Evolutionary conservation across 64 coral and sea anemone species (phyloP), one percentile per base, ranked within the genome.

Genomic region (Dendronephthya gigantea): DNA sequence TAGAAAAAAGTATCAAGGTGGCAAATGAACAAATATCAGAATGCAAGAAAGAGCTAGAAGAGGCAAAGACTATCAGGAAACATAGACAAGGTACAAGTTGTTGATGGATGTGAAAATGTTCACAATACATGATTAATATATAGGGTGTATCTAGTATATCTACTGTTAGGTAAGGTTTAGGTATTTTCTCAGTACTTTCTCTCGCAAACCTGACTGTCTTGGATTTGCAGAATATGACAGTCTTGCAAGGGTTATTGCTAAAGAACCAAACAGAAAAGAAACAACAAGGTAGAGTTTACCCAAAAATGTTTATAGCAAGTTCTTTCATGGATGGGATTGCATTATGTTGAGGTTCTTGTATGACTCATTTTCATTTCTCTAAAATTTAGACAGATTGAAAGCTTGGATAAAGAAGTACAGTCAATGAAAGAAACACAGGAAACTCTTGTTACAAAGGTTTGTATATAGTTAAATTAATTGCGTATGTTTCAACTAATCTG

Each of bases 1-100:
- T 33, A 79, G 72, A 33, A 36, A 33, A 79, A 9, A 79, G 72
- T 79, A 79, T 79, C 34, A 34, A 79, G 72, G 37, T 12, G 37
- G 72, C 72, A 39, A 79, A 79, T 79, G 72, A 79, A 79, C 72
- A 79, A 39, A 79, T 79, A 28, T 79, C 72, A 79, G 72, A 79
- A 79, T 79, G 72, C 22, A 79, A 79, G 29, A 79, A 79, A 29
- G 72, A 79, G 9, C 29, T 79, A 19, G 72, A 79, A 79, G 72
- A 79, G 37, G 72, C 72, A 36, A 79, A 79, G 36, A 79, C 72
- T 39, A 79, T 79, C 30, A 39, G 72, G 29, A 79, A 79, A 19
- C 34, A 79, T 34, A 79, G 72, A 79, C 72, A 79, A 79, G 72
- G 72, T 79, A 17, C 36, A 35, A 35, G 72, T n/a, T n/a, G n/a